A percentile compares a stretch with the other conserved stretches of the same genome.
phyloP scores from a whole-genome alignment of 2,113 vertebrate genomes.

The Microcebus tavaratra region DNA sequence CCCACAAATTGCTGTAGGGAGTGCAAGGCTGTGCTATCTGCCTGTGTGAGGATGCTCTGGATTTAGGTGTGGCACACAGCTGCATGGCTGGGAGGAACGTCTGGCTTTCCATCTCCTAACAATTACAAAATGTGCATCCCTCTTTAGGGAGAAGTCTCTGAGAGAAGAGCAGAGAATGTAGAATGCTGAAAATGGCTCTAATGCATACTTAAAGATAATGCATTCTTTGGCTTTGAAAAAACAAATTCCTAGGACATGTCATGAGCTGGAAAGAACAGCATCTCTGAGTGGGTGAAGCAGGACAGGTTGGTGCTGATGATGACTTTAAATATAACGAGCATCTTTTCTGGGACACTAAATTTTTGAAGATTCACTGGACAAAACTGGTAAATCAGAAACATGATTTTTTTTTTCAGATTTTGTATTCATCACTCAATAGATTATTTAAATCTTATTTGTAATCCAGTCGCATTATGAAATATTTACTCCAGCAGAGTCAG shows the following conservation, averaged over 20 bases:
- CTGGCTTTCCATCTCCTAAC: background rate
- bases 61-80: background rate
- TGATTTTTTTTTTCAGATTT: background rate
- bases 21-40: no score
- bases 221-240: background rate
- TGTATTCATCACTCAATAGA: background rate
- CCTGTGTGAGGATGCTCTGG: background rate
- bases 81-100: background rate
- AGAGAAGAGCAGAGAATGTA: background rate
- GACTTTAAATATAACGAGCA: background rate
- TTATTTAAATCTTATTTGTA: background rate
- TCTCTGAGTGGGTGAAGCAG: background rate
- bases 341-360: background rate
- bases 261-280: background rate
- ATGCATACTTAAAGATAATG: background rate
- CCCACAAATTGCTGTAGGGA: background rate
- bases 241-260: background rate
- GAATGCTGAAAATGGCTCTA: background rate
- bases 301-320: background rate
- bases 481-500: background rate
- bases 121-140: background rate
- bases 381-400: background rate
- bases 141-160: background rate
- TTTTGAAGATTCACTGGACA: background rate
- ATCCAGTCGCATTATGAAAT: background rate